These are phyloP conservation scores for Pangasius larnaudii DNA, from an alignment of 2,797 vertebrate genomes.

Conservation along the genomic window DNA sequence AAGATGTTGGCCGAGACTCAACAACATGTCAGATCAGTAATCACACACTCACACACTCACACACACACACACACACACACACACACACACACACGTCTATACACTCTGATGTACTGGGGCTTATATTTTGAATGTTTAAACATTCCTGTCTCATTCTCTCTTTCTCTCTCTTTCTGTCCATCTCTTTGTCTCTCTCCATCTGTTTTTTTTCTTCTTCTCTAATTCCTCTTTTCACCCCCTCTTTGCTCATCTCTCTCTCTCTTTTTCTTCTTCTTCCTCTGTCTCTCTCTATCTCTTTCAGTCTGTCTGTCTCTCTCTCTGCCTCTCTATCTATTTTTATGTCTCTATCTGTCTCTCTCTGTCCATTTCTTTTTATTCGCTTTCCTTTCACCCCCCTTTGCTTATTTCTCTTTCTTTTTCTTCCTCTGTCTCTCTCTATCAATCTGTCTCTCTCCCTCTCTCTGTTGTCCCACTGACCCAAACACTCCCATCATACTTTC, in stretches of 20 bases:
- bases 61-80: constrained; percentile 6
- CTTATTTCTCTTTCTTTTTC: too few relatives aligned
- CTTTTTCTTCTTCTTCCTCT: not conserved
- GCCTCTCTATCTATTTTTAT: not conserved
- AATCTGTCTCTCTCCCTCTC: not conserved
- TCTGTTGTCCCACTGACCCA: not conserved
- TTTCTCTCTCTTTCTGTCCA: not conserved
- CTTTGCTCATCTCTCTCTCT: not conserved
- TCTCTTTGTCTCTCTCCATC: not conserved
- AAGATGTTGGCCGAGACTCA: constrained; percentile 57
- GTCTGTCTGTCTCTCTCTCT: not conserved
- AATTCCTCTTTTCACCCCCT: too few relatives aligned
- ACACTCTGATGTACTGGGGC: not conserved
- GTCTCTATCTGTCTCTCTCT: not conserved
- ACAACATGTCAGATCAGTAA: constrained; percentile 51
- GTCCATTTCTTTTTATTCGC: not conserved
- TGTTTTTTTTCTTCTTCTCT: not conserved
- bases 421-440: too few relatives aligned
- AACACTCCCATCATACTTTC: not conserved
- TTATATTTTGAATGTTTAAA: not conserved
- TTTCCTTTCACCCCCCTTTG: not conserved
- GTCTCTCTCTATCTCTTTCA: not conserved
- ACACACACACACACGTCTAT: not conserved
- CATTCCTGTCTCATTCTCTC: not conserved
- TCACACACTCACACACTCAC: constrained; percentile 43